These are phyloP conservation scores for Carabus problematicus DNA, from an alignment of 2,888 invertebrate genomes.

Conservation along the genomic window DNA sequence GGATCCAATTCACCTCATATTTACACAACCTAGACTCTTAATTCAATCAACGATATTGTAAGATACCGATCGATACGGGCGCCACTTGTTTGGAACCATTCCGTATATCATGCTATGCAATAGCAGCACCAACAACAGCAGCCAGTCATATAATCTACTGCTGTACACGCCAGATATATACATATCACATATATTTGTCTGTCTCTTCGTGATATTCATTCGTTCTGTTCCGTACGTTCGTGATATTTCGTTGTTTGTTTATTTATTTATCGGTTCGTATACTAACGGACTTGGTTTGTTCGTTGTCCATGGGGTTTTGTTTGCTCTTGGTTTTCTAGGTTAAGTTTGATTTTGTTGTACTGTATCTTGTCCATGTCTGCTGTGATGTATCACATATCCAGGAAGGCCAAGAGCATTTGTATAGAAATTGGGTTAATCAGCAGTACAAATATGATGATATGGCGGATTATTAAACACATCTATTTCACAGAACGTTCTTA, in stretches of 20 bases:
- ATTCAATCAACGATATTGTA: constrained; percentile 19
- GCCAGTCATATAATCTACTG: constrained; percentile 14
- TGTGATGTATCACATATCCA: no score
- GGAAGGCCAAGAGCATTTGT: no score
- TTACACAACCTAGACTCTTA: background rate
- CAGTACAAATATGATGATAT: no score
- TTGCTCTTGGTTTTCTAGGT: constrained; percentile 27
- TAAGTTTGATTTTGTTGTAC: constrained; percentile 25
- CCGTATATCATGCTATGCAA: constrained; percentile 16
- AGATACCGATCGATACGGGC: constrained; percentile 16
- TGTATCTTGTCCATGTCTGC: no score
- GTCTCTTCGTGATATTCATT: constrained; percentile 30
- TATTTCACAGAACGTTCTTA: no score
- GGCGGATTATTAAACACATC: no score
- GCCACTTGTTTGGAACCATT: constrained; percentile 26
- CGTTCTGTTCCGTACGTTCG: constrained; percentile 27
- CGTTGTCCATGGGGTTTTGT: constrained; percentile 24
- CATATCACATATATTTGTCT: constrained; percentile 24
- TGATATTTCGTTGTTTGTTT: constrained; percentile 35
- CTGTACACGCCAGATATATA: constrained; percentile 10
- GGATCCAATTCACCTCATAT: no score
- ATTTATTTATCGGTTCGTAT: constrained; percentile 33
- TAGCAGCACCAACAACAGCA: constrained; percentile 6
- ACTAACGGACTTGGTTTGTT: constrained; percentile 33
- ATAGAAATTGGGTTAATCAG: no score